phyloP scores from a whole-genome alignment of 2,888 invertebrate species.

The Salticus scenicus region DNA sequence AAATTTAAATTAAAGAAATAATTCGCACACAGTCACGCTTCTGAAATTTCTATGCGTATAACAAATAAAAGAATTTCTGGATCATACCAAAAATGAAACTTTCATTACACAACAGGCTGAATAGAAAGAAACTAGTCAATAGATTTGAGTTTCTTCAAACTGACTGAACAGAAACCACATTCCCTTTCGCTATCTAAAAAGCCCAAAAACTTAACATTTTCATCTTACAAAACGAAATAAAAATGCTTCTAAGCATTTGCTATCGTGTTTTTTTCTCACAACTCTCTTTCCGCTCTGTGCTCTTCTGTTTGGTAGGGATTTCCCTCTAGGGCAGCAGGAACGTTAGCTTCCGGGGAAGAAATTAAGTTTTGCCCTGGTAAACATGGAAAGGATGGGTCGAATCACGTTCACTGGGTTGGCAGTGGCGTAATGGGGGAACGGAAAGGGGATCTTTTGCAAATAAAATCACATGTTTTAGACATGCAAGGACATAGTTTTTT shows the following conservation, averaged over 20 bases:
- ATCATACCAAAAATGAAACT: too few relatives aligned
- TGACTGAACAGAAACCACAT: too few relatives aligned
- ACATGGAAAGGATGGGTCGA: constrained; percentile 33
- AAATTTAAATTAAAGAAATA: too few relatives aligned
- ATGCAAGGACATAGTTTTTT: not conserved
- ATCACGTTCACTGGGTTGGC: not conserved
- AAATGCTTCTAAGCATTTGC: not conserved
- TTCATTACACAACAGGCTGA: too few relatives aligned
- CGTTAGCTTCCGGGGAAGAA: constrained; percentile 62
- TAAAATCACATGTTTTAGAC: not conserved
- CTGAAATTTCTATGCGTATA: too few relatives aligned
- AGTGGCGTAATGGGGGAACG: not conserved
- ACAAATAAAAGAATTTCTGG: too few relatives aligned
- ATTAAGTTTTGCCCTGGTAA: constrained; percentile 68
- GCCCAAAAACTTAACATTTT: too few relatives aligned
- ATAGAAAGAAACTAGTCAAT: too few relatives aligned
- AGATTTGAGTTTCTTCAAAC: too few relatives aligned
- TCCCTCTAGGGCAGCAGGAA: constrained; percentile 49
- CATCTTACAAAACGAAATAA: too few relatives aligned
- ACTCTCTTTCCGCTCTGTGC: constrained; percentile 15
- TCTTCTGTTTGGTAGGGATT: constrained; percentile 32
- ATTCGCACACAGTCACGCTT: too few relatives aligned
- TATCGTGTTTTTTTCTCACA: constrained; percentile 26
- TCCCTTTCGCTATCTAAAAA: too few relatives aligned
- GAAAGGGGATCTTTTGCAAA: not conserved